Percentiles rank a stretch among this genome's conserved stretches.
These are phyloP conservation scores for Cepphus grylle DNA, from an alignment of 2,113 vertebrate genomes.

Conservation along the genomic window DNA sequence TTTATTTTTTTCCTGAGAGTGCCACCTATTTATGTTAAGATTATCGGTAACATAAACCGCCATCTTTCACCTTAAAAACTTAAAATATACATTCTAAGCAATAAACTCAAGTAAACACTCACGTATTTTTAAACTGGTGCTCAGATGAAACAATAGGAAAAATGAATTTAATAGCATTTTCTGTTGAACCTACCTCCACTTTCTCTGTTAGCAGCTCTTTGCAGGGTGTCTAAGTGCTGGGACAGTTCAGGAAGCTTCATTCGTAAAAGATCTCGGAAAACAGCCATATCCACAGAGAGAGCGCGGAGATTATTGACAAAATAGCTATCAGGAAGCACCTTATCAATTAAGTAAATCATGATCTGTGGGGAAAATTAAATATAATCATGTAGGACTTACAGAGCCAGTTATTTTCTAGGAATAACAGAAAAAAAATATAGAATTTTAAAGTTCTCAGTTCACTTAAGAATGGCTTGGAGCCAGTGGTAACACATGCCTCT, in stretches of 20 bases:
- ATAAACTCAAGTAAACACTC: neutral
- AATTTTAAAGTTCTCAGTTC: neutral
- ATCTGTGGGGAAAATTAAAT: conserved; percentile 75
- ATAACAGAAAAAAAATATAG: neutral
- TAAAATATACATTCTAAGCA: neutral
- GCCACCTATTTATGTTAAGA: neutral
- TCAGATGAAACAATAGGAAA: neutral
- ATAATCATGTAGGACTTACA: neutral
- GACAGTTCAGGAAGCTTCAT: conserved; percentile 87
- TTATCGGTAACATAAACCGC: neutral
- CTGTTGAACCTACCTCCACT: conserved; percentile 75
- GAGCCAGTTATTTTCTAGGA: neutral
- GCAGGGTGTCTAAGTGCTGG: conserved; percentile 83
- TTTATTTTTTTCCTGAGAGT: neutral
- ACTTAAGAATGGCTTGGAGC: neutral
- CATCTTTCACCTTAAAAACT: neutral
- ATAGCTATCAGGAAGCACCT: conserved; percentile 97
- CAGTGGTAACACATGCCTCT: neutral
- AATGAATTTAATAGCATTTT: neutral
- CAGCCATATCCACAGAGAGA: conserved; percentile 92
- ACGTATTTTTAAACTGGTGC: neutral
- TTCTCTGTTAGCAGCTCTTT: conserved; percentile 84
- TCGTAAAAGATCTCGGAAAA: conserved; percentile 86
- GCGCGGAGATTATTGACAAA: conserved; percentile 97
- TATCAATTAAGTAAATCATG: conserved; percentile 99